Evolutionary conservation across 2,113 vertebrate genomes (phyloP), one percentile per base, ranked within the genome.

Genomic region (Austrofundulus limnaeus): DNA sequence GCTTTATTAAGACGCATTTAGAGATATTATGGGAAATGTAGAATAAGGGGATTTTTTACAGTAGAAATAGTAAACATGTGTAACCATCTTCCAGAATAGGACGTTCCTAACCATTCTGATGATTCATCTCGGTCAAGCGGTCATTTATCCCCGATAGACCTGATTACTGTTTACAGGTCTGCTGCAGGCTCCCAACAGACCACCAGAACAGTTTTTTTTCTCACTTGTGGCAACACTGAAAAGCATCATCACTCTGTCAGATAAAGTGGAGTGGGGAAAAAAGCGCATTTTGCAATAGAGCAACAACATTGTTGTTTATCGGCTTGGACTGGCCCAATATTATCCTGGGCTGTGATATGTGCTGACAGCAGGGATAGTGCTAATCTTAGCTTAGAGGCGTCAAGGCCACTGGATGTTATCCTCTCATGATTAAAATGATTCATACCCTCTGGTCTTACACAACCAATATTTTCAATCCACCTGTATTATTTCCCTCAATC

Each of bases 381-480:
- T 91, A 85, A 91, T 84, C 84, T 84, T 73, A 80, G 77, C 67
- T 89, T 81, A 82, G 49, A 83, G 56, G 66, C 86, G 69, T 88
- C 84, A 87, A 88, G 77, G 82, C 74, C 78, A 66, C 76, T 73
- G 78, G 71, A 81, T 82, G 77, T 68, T 66, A 77, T 71, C 65
- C 48, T 54, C 55, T 46, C 13, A 55, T 2, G 68, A 84, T 86
- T 77, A 81, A 47, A 69, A 77, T 71, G 64, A 80, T 61, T 63
- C 43, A 76, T 37, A 41, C 37, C 9, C 7, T 41, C 50, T 25
- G 11, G 25, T 73, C 39, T 57, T 61, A 61, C 38, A 63, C 66
- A 65, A 63, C 37, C 42, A 24, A 34, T 49, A 61, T 58, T 61
- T 43, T 60, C 28, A 50, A 24, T 49, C 19, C 46, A 20, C 39